phyloP scores from a whole-genome alignment of 1,140 invertebrate genomes.

The Gonioctena quinquepunctata region DNA sequence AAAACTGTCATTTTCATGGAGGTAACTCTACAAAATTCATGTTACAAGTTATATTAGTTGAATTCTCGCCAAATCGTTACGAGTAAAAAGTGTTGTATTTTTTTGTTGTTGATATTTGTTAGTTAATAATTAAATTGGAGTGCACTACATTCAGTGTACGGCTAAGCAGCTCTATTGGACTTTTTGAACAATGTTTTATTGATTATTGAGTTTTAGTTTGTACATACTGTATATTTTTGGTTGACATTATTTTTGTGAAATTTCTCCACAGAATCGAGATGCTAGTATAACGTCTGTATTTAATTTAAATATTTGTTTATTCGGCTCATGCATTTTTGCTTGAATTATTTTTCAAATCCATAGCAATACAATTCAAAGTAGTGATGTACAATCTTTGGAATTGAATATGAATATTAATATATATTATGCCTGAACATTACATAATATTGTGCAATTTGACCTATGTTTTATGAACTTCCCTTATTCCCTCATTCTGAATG shows the following conservation, averaged over 20 bases:
- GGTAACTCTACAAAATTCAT: not conserved
- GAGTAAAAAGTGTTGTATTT: constrained; percentile 3
- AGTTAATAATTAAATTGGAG: not conserved
- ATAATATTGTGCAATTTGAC: constrained; percentile 10
- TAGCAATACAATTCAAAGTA: constrained; percentile 19
- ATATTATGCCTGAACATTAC: constrained; percentile 16
- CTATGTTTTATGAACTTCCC: not conserved
- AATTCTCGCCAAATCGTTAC: constrained; percentile 1
- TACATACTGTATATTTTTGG: constrained; percentile 20
- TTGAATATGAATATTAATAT: constrained; percentile 21
- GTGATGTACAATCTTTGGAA: constrained; percentile 17
- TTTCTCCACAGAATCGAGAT: constrained; percentile 4
- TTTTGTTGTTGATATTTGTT: constrained; percentile 8
- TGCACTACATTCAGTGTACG: not conserved
- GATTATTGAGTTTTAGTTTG: constrained; percentile 19
- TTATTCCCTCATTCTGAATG: too few species aligned
- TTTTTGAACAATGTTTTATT: constrained; percentile 12
- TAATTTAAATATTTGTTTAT: not conserved
- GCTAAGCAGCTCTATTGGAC: constrained; percentile 3
- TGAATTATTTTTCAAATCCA: constrained; percentile 7
- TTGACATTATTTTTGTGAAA: constrained; percentile 14
- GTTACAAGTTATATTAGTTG: not conserved
- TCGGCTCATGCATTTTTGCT: not conserved
- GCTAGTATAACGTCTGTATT: constrained; percentile 1
- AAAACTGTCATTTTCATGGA: not conserved